Evolutionary conservation across 1,140 invertebrate genomes (phyloP).

Genomic region (Drosophila auraria): DNA sequence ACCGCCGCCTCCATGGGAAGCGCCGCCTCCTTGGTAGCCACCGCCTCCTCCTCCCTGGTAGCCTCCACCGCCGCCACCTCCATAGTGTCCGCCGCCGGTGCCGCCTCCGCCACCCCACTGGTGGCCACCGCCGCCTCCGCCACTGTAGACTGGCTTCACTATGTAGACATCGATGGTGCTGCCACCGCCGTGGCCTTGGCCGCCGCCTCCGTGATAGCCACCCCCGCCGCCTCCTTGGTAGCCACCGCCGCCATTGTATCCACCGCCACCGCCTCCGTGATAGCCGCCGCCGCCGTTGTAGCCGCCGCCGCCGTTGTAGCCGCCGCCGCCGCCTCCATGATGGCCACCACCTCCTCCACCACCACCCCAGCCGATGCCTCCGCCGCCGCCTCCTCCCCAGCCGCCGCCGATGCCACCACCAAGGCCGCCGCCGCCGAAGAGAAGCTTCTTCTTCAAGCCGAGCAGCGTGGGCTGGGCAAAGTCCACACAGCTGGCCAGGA

Average conservation of each 20-base stretch:
- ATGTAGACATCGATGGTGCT: constrained; percentile 48
- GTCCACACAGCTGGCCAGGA: constrained; percentile 48
- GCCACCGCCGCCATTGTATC: constrained; percentile 5
- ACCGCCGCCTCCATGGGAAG: constrained; percentile 32
- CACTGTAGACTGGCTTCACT: constrained; percentile 34
- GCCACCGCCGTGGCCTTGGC: constrained; percentile 21
- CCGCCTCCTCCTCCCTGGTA: constrained; percentile 41
- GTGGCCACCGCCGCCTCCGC: constrained; percentile 31
- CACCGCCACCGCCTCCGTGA: constrained; percentile 22
- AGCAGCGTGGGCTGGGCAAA: constrained; percentile 58
- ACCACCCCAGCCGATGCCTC: constrained; percentile 15
- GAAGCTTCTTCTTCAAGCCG: constrained; percentile 61
- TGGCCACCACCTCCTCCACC: constrained; percentile 18
- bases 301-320: constrained; percentile 8
- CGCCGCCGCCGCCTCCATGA: constrained; percentile 13
- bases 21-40: constrained; percentile 37
- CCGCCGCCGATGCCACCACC: constrained; percentile 41
- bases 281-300: constrained; percentile 27
- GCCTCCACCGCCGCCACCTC: constrained; percentile 29
- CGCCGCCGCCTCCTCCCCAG: constrained; percentile 35
- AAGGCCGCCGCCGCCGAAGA: constrained; percentile 41
- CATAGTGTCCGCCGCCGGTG: constrained; percentile 2
- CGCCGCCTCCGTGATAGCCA: constrained; percentile 38
- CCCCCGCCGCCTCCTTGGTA: constrained; percentile 10
- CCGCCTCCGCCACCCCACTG: constrained; percentile 22